Conservation (phyloP, 2,888 invertebrate species). For the Anticlea derivata region DNA sequence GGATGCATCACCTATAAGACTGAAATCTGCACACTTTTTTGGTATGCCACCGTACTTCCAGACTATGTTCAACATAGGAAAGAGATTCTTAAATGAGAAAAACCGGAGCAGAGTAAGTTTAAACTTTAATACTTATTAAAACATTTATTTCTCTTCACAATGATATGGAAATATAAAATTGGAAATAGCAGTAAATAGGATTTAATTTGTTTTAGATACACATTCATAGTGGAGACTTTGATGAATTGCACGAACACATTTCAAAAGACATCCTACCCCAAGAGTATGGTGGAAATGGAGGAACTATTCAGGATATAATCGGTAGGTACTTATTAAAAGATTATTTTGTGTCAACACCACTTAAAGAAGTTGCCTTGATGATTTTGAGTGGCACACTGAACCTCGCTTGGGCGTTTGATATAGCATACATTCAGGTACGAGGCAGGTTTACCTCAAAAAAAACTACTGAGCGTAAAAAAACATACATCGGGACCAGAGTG, state of each 20-base stretch:
- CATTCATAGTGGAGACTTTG: slow-evolving; percentile 51
- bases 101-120: slow-evolving; percentile 70
- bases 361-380: too few relatives aligned
- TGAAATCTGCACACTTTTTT: slow-evolving; percentile 78
- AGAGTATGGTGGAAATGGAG: slow-evolving; percentile 86
- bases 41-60: slow-evolving; percentile 78
- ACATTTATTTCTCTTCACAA: not conserved
- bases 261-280: slow-evolving; percentile 82
- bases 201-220: slow-evolving; percentile 20
- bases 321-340: slow-evolving; percentile 51
- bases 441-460: too few relatives aligned
- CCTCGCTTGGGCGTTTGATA: too few relatives aligned
- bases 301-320: slow-evolving; percentile 70
- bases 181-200: not conserved
- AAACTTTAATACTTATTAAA: too few relatives aligned
- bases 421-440: too few relatives aligned
- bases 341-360: not conserved
- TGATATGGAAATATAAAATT: not conserved
- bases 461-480: too few relatives aligned
- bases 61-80: slow-evolving; percentile 71
- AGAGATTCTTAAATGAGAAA: slow-evolving; percentile 79
- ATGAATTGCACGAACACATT: slow-evolving; percentile 79
- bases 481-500: too few relatives aligned
- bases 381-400: too few relatives aligned
- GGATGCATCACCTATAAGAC: slow-evolving; percentile 81